A percentile compares a stretch with the other conserved stretches of the same genome.
These are phyloP conservation scores for Athalia cordata DNA, from an alignment of 2,888 invertebrate species.

Conservation along the genomic window DNA sequence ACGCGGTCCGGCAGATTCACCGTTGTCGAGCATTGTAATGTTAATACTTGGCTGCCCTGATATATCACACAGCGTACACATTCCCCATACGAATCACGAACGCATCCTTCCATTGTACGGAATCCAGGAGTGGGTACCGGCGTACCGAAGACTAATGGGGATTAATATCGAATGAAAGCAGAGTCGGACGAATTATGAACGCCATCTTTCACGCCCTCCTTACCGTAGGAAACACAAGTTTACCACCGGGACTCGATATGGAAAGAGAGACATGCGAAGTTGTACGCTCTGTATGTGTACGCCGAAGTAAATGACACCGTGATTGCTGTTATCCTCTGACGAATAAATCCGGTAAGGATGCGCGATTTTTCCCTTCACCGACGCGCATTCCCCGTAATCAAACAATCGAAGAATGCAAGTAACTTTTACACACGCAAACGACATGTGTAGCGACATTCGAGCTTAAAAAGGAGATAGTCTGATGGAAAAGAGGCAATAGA, in stretches of 20 bases:
- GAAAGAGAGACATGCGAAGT: conserved; percentile 1
- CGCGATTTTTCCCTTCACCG: too few relatives aligned
- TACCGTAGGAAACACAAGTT: not conserved
- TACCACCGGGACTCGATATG: not conserved
- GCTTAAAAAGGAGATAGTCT: not conserved
- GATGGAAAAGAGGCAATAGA: not conserved
- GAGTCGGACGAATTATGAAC: conserved; percentile 45
- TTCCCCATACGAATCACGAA: conserved; percentile 37
- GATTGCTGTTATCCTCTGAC: not conserved
- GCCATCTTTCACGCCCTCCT: conserved; percentile 46
- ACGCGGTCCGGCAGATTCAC: conserved; percentile 64
- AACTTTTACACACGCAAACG: not conserved
- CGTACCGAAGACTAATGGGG: conserved; percentile 46
- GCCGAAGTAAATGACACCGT: too few relatives aligned
- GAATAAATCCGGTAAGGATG: not conserved
- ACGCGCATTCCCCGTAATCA: not conserved
- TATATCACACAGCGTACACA: conserved; percentile 54
- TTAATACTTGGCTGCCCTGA: conserved; percentile 61
- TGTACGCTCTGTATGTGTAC: too few relatives aligned
- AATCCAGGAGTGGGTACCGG: conserved; percentile 20
- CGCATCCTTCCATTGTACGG: conserved; percentile 35
- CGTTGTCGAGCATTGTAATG: conserved; percentile 69
- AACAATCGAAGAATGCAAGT: not conserved
- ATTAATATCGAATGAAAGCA: conserved; percentile 48
- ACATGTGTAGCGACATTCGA: too few relatives aligned